Percentiles rank a stretch among this genome's conserved stretches.
Evolutionary conservation across 2,797 vertebrate species (phyloP).

Genomic region (Platyrinchus mystaceus): DNA sequence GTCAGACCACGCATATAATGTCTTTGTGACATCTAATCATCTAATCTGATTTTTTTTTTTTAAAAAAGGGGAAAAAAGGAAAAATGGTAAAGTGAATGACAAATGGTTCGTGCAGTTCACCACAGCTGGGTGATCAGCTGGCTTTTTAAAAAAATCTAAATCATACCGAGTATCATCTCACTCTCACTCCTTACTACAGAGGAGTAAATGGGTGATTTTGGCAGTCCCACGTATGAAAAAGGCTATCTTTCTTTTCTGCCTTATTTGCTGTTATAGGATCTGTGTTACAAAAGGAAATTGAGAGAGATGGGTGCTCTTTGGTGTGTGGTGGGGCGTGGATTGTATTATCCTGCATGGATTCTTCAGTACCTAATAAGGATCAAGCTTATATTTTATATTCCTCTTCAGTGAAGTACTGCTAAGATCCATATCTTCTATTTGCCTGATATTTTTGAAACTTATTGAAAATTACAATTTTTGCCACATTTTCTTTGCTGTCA

Average conservation of each 20-base stretch:
- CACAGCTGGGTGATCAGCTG: neutral
- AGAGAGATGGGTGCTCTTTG: rapidly evolving
- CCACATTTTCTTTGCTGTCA: neutral
- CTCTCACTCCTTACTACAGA: neutral
- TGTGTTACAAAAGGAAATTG: neutral
- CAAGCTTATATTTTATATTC: neutral
- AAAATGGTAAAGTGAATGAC: neutral
- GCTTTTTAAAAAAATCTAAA: neutral
- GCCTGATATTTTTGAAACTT: neutral
- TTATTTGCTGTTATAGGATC: neutral
- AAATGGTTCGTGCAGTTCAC: neutral
- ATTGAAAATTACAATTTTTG: neutral
- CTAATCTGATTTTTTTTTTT: neutral
- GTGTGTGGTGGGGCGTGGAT: neutral
- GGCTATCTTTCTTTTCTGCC: neutral
- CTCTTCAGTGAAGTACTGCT: neutral
- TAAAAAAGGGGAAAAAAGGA: neutral
- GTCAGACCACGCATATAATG: neutral
- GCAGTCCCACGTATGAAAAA: neutral
- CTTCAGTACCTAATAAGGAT: neutral
- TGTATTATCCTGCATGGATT: neutral
- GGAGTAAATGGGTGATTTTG: neutral
- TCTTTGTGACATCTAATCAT: neutral
- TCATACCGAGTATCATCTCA: neutral
- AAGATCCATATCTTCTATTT: neutral